Percentiles rank a stretch among this genome's conserved stretches.
Evolutionary conservation across 2,113 vertebrate genomes (phyloP).

Genomic region (Centropus bengalensis): DNA sequence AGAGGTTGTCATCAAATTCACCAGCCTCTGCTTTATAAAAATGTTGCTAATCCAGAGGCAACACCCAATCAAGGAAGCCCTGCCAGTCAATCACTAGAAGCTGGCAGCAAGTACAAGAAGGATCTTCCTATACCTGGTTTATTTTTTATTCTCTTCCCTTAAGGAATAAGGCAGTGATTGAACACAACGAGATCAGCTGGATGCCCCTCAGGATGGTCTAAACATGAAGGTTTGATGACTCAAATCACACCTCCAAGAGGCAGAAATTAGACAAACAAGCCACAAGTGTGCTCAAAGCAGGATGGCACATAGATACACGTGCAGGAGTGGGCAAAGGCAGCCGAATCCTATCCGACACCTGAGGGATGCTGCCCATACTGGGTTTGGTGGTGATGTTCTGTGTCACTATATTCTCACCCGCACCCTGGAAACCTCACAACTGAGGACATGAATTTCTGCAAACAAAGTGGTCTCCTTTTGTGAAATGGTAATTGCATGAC

Average conservation of each 20-base stretch:
- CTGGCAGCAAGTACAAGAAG: not conserved
- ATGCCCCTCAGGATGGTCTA: not conserved
- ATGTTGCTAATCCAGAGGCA: not conserved
- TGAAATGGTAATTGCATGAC: not conserved
- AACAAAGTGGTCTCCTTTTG: not conserved
- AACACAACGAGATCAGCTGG: not conserved
- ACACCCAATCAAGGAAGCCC: too few relatives aligned
- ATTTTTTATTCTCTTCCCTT: not conserved
- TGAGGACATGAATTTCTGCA: not conserved
- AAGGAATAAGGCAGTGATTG: not conserved
- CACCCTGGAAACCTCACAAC: not conserved
- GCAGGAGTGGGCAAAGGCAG: not conserved
- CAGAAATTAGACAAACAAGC: not conserved
- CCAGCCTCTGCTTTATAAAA: not conserved
- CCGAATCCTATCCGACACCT: not conserved
- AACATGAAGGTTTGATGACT: not conserved
- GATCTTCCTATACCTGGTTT: accelerated
- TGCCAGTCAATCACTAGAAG: too few relatives aligned
- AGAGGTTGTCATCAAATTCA: not conserved
- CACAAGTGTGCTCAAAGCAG: not conserved
- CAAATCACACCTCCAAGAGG: not conserved
- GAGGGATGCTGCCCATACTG: not conserved
- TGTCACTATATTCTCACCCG: not conserved
- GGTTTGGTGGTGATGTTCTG: not conserved
- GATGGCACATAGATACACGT: not conserved